Evolutionary conservation across 2,113 vertebrate species (phyloP).

Genomic region (Terrapene triunguis): DNA sequence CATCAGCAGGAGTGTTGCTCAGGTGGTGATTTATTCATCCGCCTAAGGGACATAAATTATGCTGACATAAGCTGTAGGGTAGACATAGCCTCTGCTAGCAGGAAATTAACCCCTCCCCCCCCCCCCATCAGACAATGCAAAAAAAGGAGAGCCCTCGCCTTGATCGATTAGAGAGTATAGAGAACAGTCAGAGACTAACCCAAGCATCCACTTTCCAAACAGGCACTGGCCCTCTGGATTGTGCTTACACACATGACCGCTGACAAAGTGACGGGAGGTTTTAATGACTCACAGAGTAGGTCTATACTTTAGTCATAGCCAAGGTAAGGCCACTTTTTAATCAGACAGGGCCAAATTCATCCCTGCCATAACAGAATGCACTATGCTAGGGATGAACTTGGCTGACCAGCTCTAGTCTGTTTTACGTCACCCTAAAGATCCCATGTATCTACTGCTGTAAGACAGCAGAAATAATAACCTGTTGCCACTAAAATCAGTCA

Average conservation of each 20-base stretch:
- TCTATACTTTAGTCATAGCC: not conserved
- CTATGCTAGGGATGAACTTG: not conserved
- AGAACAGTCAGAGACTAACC: fast-evolving
- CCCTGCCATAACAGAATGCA: not conserved
- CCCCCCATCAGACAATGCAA: too few relatives aligned
- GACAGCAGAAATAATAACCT: not conserved
- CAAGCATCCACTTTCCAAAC: not conserved
- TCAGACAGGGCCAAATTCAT: not conserved
- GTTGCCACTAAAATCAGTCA: not conserved
- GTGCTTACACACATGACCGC: not conserved
- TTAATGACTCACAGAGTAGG: not conserved
- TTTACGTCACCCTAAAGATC: not conserved
- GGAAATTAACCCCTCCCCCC: not conserved
- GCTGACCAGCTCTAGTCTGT: not conserved
- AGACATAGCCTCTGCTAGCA: not conserved
- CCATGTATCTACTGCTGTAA: not conserved
- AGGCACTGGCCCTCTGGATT: not conserved
- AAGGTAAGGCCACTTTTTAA: not conserved
- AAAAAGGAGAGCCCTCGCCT: not conserved
- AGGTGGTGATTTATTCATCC: too few relatives aligned
- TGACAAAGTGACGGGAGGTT: not conserved
- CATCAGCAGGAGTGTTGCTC: too few relatives aligned
- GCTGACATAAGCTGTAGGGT: not conserved
- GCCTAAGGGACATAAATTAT: not conserved
- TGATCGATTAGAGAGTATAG: fast-evolving